Evolutionary conservation across 2,113 vertebrate genomes (phyloP).

Genomic region (Sylvietta virens): DNA sequence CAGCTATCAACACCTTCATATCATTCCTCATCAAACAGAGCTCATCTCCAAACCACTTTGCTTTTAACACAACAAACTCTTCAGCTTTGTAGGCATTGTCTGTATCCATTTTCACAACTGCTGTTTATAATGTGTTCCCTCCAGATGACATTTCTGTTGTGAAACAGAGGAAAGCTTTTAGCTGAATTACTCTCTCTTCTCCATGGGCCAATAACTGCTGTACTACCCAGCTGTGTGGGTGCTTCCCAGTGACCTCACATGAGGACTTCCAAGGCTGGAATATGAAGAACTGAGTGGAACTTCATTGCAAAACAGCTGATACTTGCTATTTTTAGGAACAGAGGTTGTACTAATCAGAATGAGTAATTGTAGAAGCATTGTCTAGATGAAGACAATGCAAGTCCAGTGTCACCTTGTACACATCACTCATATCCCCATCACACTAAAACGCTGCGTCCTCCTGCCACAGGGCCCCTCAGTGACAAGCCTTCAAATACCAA

Average conservation of each 20-base stretch:
- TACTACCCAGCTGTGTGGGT: background rate
- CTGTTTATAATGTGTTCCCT: background rate
- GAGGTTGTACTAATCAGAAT: background rate
- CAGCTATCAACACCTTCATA: background rate
- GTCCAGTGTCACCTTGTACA: background rate
- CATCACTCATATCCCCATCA: background rate
- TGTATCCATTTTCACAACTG: background rate
- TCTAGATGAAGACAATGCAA: background rate
- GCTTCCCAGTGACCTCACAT: background rate
- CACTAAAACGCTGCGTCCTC: accelerated
- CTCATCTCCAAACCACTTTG: background rate
- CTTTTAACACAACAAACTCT: background rate
- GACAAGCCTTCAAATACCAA: background rate
- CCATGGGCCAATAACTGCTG: background rate
- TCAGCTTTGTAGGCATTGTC: background rate
- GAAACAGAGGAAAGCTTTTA: constrained; percentile 16
- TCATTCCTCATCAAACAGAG: background rate
- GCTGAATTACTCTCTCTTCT: background rate
- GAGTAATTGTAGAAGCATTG: background rate
- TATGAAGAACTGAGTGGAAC: background rate
- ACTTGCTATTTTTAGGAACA: background rate
- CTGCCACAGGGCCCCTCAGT: background rate
- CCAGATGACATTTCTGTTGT: background rate
- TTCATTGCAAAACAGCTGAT: background rate
- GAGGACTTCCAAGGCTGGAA: background rate